A percentile compares a stretch with the other conserved stretches of the same genome.
Evolutionary conservation across 2,888 invertebrate species (phyloP).

Genomic region (Trissolcus brochymenae): DNA sequence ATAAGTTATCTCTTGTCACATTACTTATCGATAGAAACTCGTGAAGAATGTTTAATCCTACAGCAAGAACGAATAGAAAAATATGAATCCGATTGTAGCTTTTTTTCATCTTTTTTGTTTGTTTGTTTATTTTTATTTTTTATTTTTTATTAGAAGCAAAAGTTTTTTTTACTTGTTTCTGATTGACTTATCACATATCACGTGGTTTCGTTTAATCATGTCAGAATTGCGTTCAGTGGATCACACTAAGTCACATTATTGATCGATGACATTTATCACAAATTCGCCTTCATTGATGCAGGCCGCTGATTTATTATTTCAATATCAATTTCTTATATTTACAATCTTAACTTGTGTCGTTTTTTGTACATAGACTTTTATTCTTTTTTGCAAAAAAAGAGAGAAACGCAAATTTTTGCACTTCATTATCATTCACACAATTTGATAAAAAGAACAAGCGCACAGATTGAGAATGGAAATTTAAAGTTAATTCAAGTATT

Average conservation of each 20-base stretch:
- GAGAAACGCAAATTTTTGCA: constrained; percentile 16
- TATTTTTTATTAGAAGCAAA: neutral
- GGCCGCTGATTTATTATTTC: constrained; percentile 27
- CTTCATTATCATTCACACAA: constrained; percentile 18
- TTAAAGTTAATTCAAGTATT: neutral
- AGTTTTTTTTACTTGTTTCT: neutral
- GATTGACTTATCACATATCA: constrained; percentile 42
- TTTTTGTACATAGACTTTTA: constrained; percentile 31
- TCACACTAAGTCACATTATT: constrained; percentile 14
- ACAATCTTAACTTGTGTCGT: neutral
- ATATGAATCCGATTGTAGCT: constrained; percentile 1
- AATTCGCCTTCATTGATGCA: constrained; percentile 38
- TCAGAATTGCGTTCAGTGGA: constrained; percentile 24
- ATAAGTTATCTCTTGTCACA: constrained; percentile 1
- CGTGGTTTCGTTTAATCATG: constrained; percentile 19
- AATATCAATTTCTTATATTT: constrained; percentile 17
- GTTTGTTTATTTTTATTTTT: neutral
- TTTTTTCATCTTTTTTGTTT: neutral
- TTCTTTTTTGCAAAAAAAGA: neutral
- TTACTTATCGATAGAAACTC: neutral
- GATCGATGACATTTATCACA: constrained; percentile 50
- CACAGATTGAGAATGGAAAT: no score
- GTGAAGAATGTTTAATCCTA: neutral
- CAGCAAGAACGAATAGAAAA: neutral
- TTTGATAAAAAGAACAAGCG: neutral